Conservation (phyloP, 2,797 vertebrate genomes). For the Micromesistius poutassou region DNA sequence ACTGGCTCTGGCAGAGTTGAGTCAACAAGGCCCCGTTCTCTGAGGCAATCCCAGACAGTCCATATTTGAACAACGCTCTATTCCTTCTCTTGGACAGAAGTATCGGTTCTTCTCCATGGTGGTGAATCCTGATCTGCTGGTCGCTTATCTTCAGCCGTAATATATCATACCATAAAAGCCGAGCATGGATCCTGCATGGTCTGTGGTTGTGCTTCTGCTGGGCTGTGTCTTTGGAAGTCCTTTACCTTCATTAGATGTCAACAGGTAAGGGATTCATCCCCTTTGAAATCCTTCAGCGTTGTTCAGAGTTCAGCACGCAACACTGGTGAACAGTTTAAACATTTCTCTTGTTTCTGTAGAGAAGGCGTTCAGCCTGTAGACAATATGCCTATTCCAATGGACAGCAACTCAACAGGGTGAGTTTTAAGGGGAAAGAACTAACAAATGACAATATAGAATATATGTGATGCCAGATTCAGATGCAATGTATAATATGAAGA, state of each 20-base stretch:
- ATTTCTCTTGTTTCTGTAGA: not conserved
- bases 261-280: slow-evolving; percentile 22
- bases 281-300: not conserved
- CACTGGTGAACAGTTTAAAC: not conserved
- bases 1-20: not conserved
- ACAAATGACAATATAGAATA: too few relatives aligned
- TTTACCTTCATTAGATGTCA: not conserved
- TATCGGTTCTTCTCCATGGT: slow-evolving; percentile 14
- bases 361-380: too few relatives aligned
- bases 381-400: too few relatives aligned
- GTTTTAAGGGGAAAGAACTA: too few relatives aligned
- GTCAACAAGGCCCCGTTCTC: not conserved
- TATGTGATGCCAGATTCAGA: not conserved
- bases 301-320: not conserved
- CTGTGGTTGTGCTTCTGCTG: slow-evolving; percentile 21
- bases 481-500: slow-evolving; percentile 1
- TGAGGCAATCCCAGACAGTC: not conserved
- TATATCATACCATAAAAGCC: too few relatives aligned
- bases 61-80: slow-evolving; percentile 30
- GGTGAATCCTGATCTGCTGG: not conserved
- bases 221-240: slow-evolving; percentile 1
- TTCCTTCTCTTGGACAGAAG: slow-evolving; percentile 13
- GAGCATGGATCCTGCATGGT: slow-evolving; percentile 16
- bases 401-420: too few relatives aligned
- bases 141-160: too few relatives aligned